These are phyloP conservation scores for Epirrita christyi DNA, from an alignment of 2,888 invertebrate genomes.

Conservation along the genomic window DNA sequence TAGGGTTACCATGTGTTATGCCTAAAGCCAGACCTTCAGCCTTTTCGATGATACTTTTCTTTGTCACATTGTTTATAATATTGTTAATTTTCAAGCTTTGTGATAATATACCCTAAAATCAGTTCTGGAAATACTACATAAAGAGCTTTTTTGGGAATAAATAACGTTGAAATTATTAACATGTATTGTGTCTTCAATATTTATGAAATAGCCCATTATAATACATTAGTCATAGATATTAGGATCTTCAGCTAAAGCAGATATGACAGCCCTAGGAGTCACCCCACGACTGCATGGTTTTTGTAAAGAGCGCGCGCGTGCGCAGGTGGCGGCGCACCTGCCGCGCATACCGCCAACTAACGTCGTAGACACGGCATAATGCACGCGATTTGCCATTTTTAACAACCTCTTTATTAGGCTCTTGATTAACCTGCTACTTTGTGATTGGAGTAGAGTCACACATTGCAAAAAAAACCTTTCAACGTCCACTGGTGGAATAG, in stretches of 20 bases:
- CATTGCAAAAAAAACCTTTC: constrained; percentile 24
- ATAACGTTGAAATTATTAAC: too few species aligned
- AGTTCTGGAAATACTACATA: too few species aligned
- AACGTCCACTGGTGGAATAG: too few species aligned
- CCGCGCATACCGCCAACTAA: constrained; percentile 66
- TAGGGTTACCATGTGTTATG: constrained; percentile 35
- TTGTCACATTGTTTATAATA: too few species aligned
- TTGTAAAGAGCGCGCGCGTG: constrained; percentile 77
- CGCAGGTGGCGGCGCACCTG: constrained; percentile 84
- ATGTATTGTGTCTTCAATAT: too few species aligned
- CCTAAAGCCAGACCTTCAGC: constrained; percentile 3
- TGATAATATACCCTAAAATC: too few species aligned
- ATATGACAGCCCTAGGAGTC: constrained; percentile 40
- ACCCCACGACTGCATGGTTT: constrained; percentile 65
- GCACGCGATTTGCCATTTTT: constrained; percentile 53
- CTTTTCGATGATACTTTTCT: background rate
- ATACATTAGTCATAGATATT: background rate
- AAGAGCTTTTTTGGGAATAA: too few species aligned
- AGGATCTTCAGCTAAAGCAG: background rate
- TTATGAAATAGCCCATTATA: too few species aligned
- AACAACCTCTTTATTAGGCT: constrained; percentile 31
- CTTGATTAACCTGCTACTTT: too few species aligned
- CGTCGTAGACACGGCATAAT: constrained; percentile 67
- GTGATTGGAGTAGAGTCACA: too few species aligned
- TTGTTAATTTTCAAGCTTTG: too few species aligned